phyloP scores from a whole-genome alignment of 2,888 invertebrate genomes.

The Amphimallon solstitiale region DNA sequence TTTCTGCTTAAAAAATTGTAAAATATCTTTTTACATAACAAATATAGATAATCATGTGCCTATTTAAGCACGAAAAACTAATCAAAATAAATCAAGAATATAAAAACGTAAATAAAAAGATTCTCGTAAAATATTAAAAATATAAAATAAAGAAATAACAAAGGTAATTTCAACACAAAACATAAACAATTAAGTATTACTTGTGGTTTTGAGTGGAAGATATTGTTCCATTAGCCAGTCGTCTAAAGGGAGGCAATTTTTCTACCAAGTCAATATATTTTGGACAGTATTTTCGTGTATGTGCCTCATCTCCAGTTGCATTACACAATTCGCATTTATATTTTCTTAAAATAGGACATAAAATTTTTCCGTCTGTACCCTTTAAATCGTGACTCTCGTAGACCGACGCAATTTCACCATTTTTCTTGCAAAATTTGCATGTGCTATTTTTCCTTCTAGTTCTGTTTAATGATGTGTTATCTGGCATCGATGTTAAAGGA shows the following conservation, averaged over 20 bases:
- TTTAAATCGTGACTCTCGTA: conserved; percentile 40
- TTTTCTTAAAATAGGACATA: conserved; percentile 40
- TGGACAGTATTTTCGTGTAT: conserved; percentile 42
- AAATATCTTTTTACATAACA: too few species aligned
- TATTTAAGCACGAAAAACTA: too few species aligned
- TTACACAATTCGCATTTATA: conserved; percentile 39
- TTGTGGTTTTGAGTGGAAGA: conserved; percentile 21
- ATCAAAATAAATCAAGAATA: too few species aligned
- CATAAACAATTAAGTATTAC: too few species aligned
- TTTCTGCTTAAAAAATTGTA: too few species aligned
- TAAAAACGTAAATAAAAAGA: too few species aligned
- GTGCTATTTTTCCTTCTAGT: background rate
- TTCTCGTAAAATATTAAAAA: too few species aligned
- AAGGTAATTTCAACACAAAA: too few species aligned
- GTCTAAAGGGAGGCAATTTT: conserved; percentile 13
- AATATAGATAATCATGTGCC: too few species aligned
- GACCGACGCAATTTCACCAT: conserved; percentile 37
- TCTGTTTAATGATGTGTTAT: too few species aligned
- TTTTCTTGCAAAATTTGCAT: conserved; percentile 43
- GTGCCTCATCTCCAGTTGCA: conserved; percentile 41
- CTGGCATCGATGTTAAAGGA: too few species aligned
- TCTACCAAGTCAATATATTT: background rate
- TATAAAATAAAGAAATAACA: too few species aligned
- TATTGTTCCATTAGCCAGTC: conserved; percentile 32
- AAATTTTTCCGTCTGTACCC: conserved; percentile 27